These are phyloP conservation scores for Platycheirus albimanus DNA, from an alignment of 2,888 invertebrate genomes.

Conservation along the genomic window DNA sequence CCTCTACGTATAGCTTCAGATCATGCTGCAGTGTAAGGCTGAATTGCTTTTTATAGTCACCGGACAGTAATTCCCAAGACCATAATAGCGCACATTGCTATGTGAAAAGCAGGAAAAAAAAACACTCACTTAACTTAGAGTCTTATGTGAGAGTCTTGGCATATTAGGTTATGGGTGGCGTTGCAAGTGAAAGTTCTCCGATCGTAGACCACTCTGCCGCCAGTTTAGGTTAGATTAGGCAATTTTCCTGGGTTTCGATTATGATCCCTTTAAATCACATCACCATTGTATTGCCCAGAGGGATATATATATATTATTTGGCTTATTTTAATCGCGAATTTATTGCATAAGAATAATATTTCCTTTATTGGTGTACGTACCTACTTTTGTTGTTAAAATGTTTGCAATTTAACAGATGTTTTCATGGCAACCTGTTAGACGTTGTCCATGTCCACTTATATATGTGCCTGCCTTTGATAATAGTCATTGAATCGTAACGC, in stretches of 20 bases:
- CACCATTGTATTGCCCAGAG: conserved; percentile 19
- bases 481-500: conserved; percentile 64
- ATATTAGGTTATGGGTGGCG: conserved; percentile 60
- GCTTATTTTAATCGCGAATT: conserved; percentile 18
- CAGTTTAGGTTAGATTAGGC: conserved; percentile 2
- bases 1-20: neutral
- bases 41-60: conserved; percentile 55
- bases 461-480: no score
- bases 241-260: conserved; percentile 55
- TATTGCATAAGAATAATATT: conserved; percentile 54
- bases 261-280: conserved; percentile 46
- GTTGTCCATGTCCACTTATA: conserved; percentile 52
- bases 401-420: conserved; percentile 52
- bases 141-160: conserved; percentile 38
- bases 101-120: conserved; percentile 11
- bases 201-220: conserved; percentile 27
- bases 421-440: conserved; percentile 61
- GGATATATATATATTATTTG: neutral
- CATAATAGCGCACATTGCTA: conserved; percentile 63
- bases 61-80: conserved; percentile 58
- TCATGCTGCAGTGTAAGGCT: neutral
- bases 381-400: conserved; percentile 29
- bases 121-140: conserved; percentile 21
- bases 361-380: conserved; percentile 37
- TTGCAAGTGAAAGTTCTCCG: conserved; percentile 65